Conservation (phyloP, 2,797 vertebrate genomes). For the Florisuga fusca region DNA sequence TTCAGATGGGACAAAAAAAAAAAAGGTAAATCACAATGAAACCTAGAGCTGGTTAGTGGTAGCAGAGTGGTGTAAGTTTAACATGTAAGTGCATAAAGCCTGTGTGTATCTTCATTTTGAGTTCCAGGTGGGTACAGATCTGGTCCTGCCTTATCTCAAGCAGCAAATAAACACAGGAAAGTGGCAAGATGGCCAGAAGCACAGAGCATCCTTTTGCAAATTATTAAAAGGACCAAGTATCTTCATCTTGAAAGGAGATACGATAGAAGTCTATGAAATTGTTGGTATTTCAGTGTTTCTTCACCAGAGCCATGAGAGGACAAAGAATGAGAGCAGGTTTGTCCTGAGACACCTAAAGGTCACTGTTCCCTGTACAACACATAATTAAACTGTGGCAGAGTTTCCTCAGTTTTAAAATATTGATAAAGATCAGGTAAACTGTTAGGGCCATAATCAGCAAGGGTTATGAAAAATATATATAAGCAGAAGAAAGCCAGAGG, state of each 20-base stretch:
- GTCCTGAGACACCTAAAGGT: neutral
- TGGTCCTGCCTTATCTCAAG: neutral
- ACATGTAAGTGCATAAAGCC: rapidly evolving
- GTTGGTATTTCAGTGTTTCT: neutral
- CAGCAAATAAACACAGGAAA: neutral
- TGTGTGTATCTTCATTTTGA: neutral
- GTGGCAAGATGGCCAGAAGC: neutral
- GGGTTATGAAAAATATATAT: neutral
- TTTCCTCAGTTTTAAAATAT: neutral
- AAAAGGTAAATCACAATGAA: rapidly evolving
- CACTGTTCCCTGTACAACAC: neutral
- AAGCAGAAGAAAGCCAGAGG: rapidly evolving
- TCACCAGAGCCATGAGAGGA: neutral
- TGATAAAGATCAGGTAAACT: neutral
- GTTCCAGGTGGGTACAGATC: neutral
- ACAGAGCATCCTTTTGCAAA: neutral
- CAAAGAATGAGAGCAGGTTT: neutral
- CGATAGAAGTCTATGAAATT: neutral
- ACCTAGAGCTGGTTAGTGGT: neutral
- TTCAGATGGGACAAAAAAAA: neutral
- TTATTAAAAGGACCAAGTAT: neutral
- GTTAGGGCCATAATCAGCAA: neutral
- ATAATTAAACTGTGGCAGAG: neutral
- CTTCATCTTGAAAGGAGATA: neutral
- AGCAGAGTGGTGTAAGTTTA: neutral